Evolutionary conservation across 2,797 vertebrate genomes (phyloP).

Genomic region (Monodelphis domestica): DNA sequence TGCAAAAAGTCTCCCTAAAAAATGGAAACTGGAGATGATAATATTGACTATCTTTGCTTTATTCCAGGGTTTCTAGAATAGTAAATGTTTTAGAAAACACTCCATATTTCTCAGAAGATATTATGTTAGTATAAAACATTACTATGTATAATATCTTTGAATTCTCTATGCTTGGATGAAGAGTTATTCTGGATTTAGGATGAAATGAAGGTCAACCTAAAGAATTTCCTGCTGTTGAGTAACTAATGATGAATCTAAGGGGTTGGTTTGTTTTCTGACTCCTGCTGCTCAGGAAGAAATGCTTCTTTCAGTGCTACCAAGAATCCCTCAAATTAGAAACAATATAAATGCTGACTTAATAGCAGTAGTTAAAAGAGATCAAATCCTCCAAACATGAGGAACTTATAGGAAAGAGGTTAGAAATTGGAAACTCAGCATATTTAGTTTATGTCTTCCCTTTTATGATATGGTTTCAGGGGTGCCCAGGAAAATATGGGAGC

Average conservation of each 20-base stretch:
- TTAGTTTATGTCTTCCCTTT: neutral
- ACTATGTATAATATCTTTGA: neutral
- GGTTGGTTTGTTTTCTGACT: conserved; percentile 56
- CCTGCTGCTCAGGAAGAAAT: conserved; percentile 55
- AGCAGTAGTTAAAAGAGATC: neutral
- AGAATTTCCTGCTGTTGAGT: conserved; percentile 47
- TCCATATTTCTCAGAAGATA: neutral
- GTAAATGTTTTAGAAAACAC: neutral
- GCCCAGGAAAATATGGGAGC: neutral
- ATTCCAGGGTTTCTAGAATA: neutral
- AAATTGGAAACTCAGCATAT: neutral
- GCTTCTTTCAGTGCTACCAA: conserved; percentile 40
- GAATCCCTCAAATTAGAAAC: conserved; percentile 53
- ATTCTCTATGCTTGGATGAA: conserved; percentile 11
- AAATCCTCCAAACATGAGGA: neutral
- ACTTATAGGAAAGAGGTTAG: neutral
- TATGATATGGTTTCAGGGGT: neutral
- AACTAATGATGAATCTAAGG: conserved; percentile 48
- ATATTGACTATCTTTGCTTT: neutral
- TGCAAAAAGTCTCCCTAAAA: neutral
- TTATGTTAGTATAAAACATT: neutral
- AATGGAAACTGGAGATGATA: neutral
- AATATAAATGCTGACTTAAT: conserved; percentile 46
- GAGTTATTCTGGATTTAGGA: conserved; percentile 23
- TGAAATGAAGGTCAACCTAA: conserved; percentile 28